Conservation (phyloP, 92 coral and sea anemone genomes). For the Palythoa caribaeorum region DNA sequence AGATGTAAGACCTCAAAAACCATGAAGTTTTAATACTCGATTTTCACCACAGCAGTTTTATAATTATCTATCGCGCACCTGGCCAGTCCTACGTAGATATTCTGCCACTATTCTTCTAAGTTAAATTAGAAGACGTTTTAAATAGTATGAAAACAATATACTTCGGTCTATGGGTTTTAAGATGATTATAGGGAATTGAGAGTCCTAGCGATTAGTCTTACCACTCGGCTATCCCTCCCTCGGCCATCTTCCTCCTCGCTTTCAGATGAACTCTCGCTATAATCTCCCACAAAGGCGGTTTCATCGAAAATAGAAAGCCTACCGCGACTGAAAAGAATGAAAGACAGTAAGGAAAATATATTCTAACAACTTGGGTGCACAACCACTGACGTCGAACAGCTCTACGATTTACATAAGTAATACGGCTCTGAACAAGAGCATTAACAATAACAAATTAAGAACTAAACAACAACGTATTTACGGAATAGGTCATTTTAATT, state of each 20-base stretch:
- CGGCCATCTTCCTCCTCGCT: constrained; percentile 98
- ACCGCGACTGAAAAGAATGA: background rate
- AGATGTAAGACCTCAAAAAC: no score
- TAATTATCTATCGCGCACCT: no score
- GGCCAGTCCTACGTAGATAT: no score
- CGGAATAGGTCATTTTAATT: no score
- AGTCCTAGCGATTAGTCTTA: constrained; percentile 17
- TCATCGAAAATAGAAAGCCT: background rate
- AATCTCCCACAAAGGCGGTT: constrained; percentile 59
- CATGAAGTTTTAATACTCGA: no score
- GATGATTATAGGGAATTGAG: background rate
- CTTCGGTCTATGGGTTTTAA: background rate
- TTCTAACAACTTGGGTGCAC: background rate
- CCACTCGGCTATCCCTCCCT: constrained; percentile 90
- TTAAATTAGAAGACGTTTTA: no score
- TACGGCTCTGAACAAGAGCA: no score
- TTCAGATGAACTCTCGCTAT: constrained; percentile 92
- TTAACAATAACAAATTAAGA: no score
- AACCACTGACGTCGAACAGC: background rate
- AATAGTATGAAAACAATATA: background rate
- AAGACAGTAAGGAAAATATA: background rate
- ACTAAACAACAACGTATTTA: no score
- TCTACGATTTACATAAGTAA: background rate
- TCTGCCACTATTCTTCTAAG: no score
- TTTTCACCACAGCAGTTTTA: no score